phyloP scores from a whole-genome alignment of 1,140 invertebrate species.

The Pseudobourletiella spinata region DNA sequence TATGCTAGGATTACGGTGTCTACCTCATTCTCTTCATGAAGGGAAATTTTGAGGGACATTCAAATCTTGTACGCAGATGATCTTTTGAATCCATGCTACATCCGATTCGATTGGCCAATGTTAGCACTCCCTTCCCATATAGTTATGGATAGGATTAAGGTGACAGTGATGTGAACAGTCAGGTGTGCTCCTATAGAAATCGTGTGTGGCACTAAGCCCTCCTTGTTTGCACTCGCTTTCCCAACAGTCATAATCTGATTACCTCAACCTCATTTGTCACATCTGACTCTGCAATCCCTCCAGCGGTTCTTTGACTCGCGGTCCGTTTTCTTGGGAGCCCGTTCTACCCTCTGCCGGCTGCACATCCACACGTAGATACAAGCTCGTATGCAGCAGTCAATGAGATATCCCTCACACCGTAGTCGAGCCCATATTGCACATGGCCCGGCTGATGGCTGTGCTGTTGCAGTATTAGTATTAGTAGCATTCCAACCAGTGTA shows the following conservation, averaged over 20 bases:
- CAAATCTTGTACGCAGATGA: no score
- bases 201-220: conserved; percentile 34
- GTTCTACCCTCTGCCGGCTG: neutral
- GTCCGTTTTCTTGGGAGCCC: neutral
- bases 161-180: conserved; percentile 34
- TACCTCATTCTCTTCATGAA: no score
- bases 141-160: conserved; percentile 27
- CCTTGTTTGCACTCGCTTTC: conserved; percentile 34
- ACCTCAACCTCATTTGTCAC: conserved; percentile 35
- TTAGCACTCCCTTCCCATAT: neutral
- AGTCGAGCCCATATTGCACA: neutral
- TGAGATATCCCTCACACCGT: neutral
- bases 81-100: no score
- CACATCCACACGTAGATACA: neutral
- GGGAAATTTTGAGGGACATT: no score
- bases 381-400: neutral
- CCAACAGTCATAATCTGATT: conserved; percentile 35
- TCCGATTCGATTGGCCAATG: neutral
- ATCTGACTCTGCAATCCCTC: conserved; percentile 33
- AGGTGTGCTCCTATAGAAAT: conserved; percentile 20
- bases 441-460: no score
- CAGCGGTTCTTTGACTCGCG: conserved; percentile 2
- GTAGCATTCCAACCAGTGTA: neutral
- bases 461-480: neutral
- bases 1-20: no score